A percentile compares a stretch with the other conserved stretches of the same genome.
Conservation (phyloP, 2,113 vertebrate genomes). For the Rhodinocichla rosea region DNA sequence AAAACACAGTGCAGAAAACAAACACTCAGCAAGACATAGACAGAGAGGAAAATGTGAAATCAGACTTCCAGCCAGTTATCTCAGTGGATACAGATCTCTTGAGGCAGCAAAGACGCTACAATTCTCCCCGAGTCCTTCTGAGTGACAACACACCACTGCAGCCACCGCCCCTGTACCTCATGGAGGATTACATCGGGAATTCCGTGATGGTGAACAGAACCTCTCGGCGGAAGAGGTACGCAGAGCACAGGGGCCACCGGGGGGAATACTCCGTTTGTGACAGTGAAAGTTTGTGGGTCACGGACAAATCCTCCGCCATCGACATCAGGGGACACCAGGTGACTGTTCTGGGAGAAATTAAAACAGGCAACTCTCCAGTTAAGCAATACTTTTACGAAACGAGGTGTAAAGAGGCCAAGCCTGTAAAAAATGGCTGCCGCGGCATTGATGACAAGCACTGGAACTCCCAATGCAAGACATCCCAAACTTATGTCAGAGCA, state of each 20-base stretch:
- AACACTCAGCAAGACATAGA: conserved; percentile 47
- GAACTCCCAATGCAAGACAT: conserved; percentile 98
- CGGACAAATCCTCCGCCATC: conserved; percentile 87
- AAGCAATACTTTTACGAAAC: conserved; percentile 98
- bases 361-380: conserved; percentile 81
- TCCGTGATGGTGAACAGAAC: conserved; percentile 80
- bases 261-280: conserved; percentile 97
- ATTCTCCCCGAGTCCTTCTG: conserved; percentile 89
- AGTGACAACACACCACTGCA: conserved; percentile 87
- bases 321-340: conserved; percentile 87
- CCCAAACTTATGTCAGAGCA: conserved; percentile 91
- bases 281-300: conserved; percentile 94
- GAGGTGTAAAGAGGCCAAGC: conserved; percentile 82
- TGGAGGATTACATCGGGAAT: conserved; percentile 84
- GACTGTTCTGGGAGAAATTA: conserved; percentile 87
- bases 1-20: conserved; percentile 55
- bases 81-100: conserved; percentile 82
- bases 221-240: conserved; percentile 82
- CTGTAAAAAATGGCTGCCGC: conserved; percentile 86
- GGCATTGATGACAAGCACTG: conserved; percentile 98
- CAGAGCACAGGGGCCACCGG: conserved; percentile 88
- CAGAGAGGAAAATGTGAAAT: conserved; percentile 54
- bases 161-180: conserved; percentile 88
- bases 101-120: conserved; percentile 88
- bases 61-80: conserved; percentile 76